Conservation (phyloP, 1,140 invertebrate species). For the Rhynchophorus ferrugineus region DNA sequence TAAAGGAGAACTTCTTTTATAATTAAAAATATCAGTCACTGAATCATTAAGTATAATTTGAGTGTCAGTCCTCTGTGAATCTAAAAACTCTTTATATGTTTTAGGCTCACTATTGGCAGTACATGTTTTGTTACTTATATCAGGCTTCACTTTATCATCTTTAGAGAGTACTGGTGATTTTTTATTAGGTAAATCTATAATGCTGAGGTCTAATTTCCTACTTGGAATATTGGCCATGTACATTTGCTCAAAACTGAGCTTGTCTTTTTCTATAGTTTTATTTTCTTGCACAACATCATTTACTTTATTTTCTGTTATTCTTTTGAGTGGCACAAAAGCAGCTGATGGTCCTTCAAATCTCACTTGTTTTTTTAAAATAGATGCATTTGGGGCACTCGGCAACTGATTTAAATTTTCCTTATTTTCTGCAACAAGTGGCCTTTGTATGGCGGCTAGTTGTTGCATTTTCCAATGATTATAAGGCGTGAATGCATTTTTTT, state of each 20-base stretch:
- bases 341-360: slow-evolving; percentile 25
- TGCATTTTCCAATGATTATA: slow-evolving; percentile 31
- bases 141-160: too few species aligned
- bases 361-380: slow-evolving; percentile 27
- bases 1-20: slow-evolving; percentile 22
- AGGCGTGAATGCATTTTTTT: slow-evolving; percentile 19
- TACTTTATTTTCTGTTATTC: slow-evolving; percentile 7
- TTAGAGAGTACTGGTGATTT: slow-evolving; percentile 2
- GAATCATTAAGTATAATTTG: slow-evolving; percentile 20
- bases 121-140: too few species aligned
- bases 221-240: slow-evolving; percentile 38
- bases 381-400: slow-evolving; percentile 4
- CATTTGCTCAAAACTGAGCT: slow-evolving; percentile 32
- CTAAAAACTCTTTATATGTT: slow-evolving; percentile 26
- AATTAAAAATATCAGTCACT: slow-evolving; percentile 30
- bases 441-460: slow-evolving; percentile 4
- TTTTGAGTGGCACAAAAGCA: not conserved
- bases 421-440: slow-evolving; percentile 1
- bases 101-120: too few species aligned
- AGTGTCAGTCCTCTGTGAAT: slow-evolving; percentile 12
- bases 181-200: slow-evolving; percentile 30
- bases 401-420: not conserved
- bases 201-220: slow-evolving; percentile 36
- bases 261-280: slow-evolving; percentile 2
- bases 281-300: not conserved